Evolutionary conservation across 1,140 invertebrate species (phyloP), one percentile per base, ranked within the genome.

Genomic region (Drosophila novamexicana): DNA sequence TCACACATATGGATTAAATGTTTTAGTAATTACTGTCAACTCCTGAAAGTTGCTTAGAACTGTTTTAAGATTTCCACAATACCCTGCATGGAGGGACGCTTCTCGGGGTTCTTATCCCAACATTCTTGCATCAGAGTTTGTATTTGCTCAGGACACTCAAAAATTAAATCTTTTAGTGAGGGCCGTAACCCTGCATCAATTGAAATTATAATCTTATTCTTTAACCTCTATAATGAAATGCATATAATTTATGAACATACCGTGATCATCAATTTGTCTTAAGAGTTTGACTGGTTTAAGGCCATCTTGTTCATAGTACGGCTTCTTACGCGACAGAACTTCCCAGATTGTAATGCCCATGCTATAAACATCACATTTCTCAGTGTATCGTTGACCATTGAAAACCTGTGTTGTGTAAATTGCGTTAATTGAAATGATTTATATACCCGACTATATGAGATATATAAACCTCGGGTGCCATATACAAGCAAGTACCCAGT

Each of bases 281-380:
- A 44, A 6, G 42, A 44, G 22, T 22, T 22, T 0, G 4, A 22
- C 2, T 0, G 2, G 22, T 29, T 29, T 29, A 52, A 0, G 0
- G 6, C 12, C 10, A 9, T n/a, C 0, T 10, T 16, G n/a, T 10
- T 7, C 9, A 2, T 40, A 12, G 6, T 29, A 45, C 1, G 57
- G 42, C 0, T n/a, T 5, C 14, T 59, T 34, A 12, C 57, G 42
- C 8, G 44, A n/a, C 9, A 59, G 29, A 47, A 59, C 42, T 59
- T 59, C 57, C 42, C 42, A 59, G 4, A 47, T 59, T 9, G 57
- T 59, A 36, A 59, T 45, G 14, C 57, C 57, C 29, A 47, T 18
- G 29, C 57, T 59, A 12, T 18, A 59, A n/a, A 59, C 57, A 47
- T 59, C 57, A n/a, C 42, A 59, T 18, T 59, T 45, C 0, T 1